Conservation (phyloP, 2,888 invertebrate species). For the Noctua fimbriata region DNA sequence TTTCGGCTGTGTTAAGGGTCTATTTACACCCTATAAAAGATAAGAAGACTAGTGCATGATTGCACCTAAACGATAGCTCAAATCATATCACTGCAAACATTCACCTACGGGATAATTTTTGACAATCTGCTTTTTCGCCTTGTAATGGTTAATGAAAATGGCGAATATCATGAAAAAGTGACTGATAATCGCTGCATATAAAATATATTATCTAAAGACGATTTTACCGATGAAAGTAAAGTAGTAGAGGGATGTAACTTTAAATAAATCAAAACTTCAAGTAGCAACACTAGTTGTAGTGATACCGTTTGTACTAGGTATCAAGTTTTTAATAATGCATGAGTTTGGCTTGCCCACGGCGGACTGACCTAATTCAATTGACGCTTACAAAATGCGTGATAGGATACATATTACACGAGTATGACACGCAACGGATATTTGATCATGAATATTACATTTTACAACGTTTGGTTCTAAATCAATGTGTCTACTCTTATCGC, state of each 20-base stretch:
- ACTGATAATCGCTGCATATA: neutral
- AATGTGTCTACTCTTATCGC: constrained; percentile 33
- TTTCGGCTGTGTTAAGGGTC: too few species aligned
- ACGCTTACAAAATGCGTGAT: constrained; percentile 59
- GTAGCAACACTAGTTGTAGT: neutral
- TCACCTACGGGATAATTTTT: neutral
- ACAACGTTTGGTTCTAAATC: constrained; percentile 32
- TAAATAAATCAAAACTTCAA: constrained; percentile 9
- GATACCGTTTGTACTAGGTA: constrained; percentile 41
- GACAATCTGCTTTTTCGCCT: neutral
- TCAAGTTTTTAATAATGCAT: constrained; percentile 58
- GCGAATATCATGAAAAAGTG: neutral
- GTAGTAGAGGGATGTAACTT: too few species aligned
- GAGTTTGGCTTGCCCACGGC: constrained; percentile 54
- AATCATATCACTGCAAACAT: neutral
- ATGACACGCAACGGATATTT: constrained; percentile 57
- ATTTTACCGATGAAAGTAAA: neutral
- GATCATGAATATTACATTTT: constrained; percentile 49
- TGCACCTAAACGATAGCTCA: neutral
- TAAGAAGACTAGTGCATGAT: neutral
- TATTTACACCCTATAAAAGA: too few species aligned
- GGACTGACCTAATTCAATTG: constrained; percentile 62
- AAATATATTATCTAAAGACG: neutral
- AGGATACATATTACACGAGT: constrained; percentile 54
- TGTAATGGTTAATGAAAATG: neutral